These are phyloP conservation scores for Lepidurus couesii DNA, from an alignment of 1,140 invertebrate genomes.

Conservation along the genomic window DNA sequence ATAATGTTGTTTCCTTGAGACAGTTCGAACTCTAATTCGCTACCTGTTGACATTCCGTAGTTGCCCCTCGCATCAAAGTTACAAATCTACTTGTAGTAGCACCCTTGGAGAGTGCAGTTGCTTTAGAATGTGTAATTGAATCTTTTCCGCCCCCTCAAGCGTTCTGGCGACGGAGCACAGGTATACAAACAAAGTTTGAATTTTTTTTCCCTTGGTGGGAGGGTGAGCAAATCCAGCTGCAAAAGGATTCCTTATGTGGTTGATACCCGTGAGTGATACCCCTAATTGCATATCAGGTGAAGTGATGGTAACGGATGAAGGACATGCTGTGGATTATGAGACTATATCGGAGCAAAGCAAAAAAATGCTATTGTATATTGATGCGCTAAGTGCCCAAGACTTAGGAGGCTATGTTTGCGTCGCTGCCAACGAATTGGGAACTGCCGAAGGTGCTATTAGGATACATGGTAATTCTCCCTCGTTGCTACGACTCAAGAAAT, in stretches of 20 bases:
- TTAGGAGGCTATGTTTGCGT: slow-evolving; percentile 8
- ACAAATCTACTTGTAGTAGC: slow-evolving; percentile 12
- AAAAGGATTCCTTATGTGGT: not conserved
- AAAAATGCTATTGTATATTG: not conserved
- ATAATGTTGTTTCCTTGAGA: not conserved
- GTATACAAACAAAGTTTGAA: not conserved
- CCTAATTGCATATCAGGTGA: not conserved
- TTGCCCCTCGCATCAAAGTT: slow-evolving; percentile 23
- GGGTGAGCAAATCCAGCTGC: not conserved
- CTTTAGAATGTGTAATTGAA: slow-evolving; percentile 24
- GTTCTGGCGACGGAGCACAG: slow-evolving; percentile 57
- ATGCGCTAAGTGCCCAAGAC: slow-evolving; percentile 15
- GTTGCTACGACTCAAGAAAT: not conserved
- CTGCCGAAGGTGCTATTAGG: not conserved
- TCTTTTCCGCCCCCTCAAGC: slow-evolving; percentile 62
- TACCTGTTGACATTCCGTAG: slow-evolving; percentile 15
- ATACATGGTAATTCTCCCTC: not conserved
- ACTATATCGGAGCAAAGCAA: not conserved
- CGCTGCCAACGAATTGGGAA: not conserved
- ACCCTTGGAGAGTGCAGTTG: not conserved
- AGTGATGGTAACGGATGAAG: not conserved
- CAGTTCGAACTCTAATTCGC: not conserved
- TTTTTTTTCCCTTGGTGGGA: not conserved
- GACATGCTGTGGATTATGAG: not conserved
- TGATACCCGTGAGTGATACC: not conserved